A percentile compares a stretch with the other conserved stretches of the same genome.
Evolutionary conservation across 2,797 vertebrate genomes (phyloP).

Genomic region (Avahi laniger): DNA sequence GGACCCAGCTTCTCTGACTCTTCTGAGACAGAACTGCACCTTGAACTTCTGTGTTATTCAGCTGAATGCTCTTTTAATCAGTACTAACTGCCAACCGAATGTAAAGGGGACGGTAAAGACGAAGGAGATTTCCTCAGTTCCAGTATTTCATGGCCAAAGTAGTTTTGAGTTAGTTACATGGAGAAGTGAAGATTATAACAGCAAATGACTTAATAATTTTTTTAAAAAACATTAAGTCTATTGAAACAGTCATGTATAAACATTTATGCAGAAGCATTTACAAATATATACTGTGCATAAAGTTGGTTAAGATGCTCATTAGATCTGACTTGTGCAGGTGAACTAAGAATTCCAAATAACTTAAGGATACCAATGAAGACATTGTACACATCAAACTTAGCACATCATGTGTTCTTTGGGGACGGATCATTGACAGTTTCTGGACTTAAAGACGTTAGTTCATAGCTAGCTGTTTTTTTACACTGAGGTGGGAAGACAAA

Average conservation of each 20-base stretch:
- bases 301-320: not conserved
- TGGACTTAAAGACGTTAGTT: not conserved
- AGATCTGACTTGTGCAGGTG: not conserved
- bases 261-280: constrained; percentile 13
- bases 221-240: not conserved
- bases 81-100: not conserved
- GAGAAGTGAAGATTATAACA: constrained; percentile 42
- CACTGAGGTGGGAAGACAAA: not conserved
- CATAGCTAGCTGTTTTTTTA: not conserved
- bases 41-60: not conserved
- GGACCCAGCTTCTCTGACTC: not conserved
- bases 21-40: not conserved
- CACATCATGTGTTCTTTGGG: not conserved
- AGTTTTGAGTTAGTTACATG: constrained; percentile 28
- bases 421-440: not conserved
- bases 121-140: constrained; percentile 27
- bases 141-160: constrained; percentile 29
- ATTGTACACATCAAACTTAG: not conserved
- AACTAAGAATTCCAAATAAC: constrained; percentile 14
- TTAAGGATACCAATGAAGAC: not conserved
- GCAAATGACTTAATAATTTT: constrained; percentile 25
- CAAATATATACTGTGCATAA: not conserved
- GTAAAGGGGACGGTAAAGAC: not conserved
- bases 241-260: constrained; percentile 1
- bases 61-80: not conserved